Percentiles rank a stretch among this genome's conserved stretches.
These are phyloP conservation scores for Coecobrya sp. DNA, from an alignment of 2,888 invertebrate species.

Conservation along the genomic window DNA sequence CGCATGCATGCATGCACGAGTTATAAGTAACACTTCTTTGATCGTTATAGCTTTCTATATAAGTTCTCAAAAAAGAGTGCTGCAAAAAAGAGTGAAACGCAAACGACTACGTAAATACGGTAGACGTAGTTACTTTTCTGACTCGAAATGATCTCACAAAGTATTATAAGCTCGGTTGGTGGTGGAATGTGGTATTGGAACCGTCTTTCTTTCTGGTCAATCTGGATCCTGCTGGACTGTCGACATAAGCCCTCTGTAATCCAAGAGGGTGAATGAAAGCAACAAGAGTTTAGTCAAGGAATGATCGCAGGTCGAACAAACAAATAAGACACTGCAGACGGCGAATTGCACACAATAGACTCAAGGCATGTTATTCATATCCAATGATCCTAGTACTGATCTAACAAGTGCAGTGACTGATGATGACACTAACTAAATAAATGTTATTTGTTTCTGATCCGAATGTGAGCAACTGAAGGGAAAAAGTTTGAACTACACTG, in stretches of 20 bases:
- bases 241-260: conserved; percentile 1
- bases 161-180: conserved; percentile 25
- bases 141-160: conserved; percentile 41
- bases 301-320: conserved; percentile 43
- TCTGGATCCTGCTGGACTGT: conserved; percentile 32
- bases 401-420: conserved; percentile 55
- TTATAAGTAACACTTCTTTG: conserved; percentile 61
- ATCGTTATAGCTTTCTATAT: conserved; percentile 29
- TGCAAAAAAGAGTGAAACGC: conserved; percentile 25
- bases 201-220: conserved; percentile 25
- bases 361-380: neutral
- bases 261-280: conserved; percentile 43
- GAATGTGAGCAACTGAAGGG: conserved; percentile 2
- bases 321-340: conserved; percentile 7
- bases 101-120: neutral
- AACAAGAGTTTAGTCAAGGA: conserved; percentile 43
- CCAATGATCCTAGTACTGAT: conserved; percentile 43
- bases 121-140: neutral
- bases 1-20: conserved; percentile 25
- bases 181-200: conserved; percentile 2
- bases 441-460: conserved; percentile 54
- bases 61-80: conserved; percentile 15
- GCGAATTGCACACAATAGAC: conserved; percentile 3
- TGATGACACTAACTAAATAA: conserved; percentile 55
- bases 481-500: conserved; percentile 38